Conservation (phyloP, 1,140 invertebrate species). For the Drosophila subpulchrella region DNA sequence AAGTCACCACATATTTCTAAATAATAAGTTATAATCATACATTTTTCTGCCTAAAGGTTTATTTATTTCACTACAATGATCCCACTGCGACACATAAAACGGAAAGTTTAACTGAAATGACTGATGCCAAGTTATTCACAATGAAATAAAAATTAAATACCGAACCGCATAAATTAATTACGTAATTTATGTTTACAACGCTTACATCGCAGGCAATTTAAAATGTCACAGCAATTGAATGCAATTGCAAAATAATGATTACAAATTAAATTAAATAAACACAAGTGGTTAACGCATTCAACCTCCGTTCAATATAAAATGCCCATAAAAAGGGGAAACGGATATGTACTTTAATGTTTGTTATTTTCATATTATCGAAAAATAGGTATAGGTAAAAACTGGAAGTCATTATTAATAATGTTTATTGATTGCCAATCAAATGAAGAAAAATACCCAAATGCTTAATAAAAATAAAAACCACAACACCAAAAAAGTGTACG, state of each 20-base stretch:
- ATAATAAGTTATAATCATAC: neutral
- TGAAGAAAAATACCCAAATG: slow-evolving; percentile 29
- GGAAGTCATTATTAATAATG: slow-evolving; percentile 45
- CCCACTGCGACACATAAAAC: neutral
- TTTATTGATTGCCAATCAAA: slow-evolving; percentile 20
- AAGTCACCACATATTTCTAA: neutral
- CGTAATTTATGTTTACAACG: slow-evolving; percentile 8
- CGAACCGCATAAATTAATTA: slow-evolving; percentile 25
- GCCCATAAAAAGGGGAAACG: neutral
- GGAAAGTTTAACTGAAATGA: slow-evolving; percentile 3
- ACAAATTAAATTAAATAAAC: slow-evolving; percentile 6
- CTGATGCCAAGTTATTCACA: slow-evolving; percentile 3
- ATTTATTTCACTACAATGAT: neutral
- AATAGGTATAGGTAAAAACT: neutral
- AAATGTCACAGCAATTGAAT: slow-evolving; percentile 26
- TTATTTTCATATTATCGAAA: neutral
- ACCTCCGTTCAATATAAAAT: neutral
- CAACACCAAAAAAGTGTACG: neutral
- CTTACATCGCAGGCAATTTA: slow-evolving; percentile 18
- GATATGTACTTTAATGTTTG: neutral
- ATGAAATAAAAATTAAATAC: slow-evolving; percentile 4
- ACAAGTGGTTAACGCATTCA: slow-evolving; percentile 6
- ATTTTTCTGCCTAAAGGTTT: neutral
- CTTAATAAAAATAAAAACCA: slow-evolving; percentile 2
- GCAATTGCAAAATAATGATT: slow-evolving; percentile 5